Evolutionary conservation across 2,797 vertebrate genomes (phyloP), one percentile per base, ranked within the genome.

Genomic region (Argyrosomus regius): DNA sequence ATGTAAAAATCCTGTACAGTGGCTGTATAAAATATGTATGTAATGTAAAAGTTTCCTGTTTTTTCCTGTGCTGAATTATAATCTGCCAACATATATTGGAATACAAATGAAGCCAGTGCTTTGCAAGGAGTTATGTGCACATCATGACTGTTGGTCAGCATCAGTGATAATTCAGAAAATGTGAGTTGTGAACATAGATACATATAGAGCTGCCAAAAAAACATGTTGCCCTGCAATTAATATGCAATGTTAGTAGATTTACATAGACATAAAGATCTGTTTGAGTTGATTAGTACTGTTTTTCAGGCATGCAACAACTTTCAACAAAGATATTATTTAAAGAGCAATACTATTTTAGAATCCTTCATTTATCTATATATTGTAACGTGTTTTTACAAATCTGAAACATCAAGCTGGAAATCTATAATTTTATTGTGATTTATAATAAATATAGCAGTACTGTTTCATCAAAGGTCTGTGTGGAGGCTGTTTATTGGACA

Each of bases 1-100:
- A 52, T 75, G 73, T 79, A 54, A 58, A 43, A 10, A 60, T 24
- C 35, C 8, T 84, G 45, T 72, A 82, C 60, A 72, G n/a, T 45
- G 75, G 18, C 31, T 71, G 56, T 81, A 73, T 48, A 52, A 80
- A 72, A 66, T 67, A 5, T 78, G 53, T 28, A 22, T 48, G 10
- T 57, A 48, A 56, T 78, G 22, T 60, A 43, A 54, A 67, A 63
- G 20, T 66, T 58, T 61, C 3, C 10, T 64, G 50, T 60, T 17
- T 11, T 80, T 20, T 73, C 31, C 16, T 60, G 4, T 75, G 39
- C 6, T 63, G 4, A 53, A 64, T n/a, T 45, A 17, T 20, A 45
- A 59, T 0, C 46, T 6, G 70, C 2, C 4, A 39, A 72, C 3
- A 39, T 66, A 35, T 41, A 62, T 63, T 3, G 11, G 68, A 52